These are phyloP conservation scores for Otolemur crassicaudatus DNA, from an alignment of 2,797 vertebrate genomes.

Conservation along the genomic window DNA sequence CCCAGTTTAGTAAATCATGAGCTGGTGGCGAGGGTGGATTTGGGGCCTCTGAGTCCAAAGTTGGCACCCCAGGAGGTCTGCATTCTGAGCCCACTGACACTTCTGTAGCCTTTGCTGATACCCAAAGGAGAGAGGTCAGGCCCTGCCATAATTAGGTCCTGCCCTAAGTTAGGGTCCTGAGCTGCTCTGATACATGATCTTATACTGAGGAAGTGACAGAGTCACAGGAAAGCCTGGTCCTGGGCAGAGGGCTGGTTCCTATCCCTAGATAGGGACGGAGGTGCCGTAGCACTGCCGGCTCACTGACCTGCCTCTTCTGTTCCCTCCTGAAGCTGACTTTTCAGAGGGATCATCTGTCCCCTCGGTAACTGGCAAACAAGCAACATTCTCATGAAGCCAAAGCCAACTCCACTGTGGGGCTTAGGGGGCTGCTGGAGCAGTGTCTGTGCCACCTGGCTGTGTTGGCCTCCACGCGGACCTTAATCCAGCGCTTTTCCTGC, in stretches of 20 bases:
- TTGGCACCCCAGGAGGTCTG: background rate
- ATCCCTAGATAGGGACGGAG: background rate
- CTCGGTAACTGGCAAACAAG: constrained; percentile 8
- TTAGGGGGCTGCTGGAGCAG: too few relatives aligned
- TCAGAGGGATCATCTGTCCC: constrained; percentile 37
- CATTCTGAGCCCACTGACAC: constrained; percentile 27
- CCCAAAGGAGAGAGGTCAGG: background rate
- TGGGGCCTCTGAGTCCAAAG: background rate
- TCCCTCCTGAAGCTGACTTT: background rate
- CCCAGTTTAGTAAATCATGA: constrained; percentile 39
- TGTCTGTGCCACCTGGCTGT: background rate
- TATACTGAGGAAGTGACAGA: constrained; percentile 39
- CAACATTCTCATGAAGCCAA: constrained; percentile 8
- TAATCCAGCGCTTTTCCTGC: background rate
- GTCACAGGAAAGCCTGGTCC: constrained; percentile 24
- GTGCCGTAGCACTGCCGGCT: background rate
- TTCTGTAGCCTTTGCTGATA: constrained; percentile 46
- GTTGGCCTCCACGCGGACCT: background rate
- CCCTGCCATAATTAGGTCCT: constrained; percentile 59
- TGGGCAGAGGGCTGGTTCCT: constrained; percentile 19
- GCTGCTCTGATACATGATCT: constrained; percentile 14
- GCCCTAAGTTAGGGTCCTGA: constrained; percentile 4
- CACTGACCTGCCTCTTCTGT: background rate
- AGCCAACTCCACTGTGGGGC: background rate
- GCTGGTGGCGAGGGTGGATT: background rate